These are phyloP conservation scores for Calameuta pallipes DNA, from an alignment of 2,888 invertebrate genomes.

Conservation along the genomic window DNA sequence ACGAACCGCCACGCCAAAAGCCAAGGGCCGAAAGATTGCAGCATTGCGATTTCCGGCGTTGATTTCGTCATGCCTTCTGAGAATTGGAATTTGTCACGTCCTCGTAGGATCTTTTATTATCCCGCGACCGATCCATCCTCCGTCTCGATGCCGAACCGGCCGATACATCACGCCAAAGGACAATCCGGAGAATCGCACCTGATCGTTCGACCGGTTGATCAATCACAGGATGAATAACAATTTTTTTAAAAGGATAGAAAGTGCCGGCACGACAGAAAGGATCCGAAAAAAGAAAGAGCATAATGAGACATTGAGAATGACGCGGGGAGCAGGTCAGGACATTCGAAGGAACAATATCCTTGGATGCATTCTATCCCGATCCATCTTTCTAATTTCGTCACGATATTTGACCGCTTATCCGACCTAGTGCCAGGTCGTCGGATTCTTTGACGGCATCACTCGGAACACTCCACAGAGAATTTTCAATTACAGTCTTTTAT, in stretches of 20 bases:
- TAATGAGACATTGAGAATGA: conserved; percentile 10
- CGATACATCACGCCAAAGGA: conserved; percentile 44
- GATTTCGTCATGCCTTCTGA: conserved; percentile 8
- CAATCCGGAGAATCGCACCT: conserved; percentile 26
- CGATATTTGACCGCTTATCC: conserved; percentile 1
- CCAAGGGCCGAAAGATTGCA: neutral
- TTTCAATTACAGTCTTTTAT: neutral
- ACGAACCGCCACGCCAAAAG: conserved; percentile 18
- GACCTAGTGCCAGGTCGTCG: neutral
- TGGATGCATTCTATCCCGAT: neutral
- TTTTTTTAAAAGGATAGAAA: conserved; percentile 18
- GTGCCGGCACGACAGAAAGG: neutral
- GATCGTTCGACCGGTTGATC: conserved; percentile 28
- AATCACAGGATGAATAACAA: conserved; percentile 25
- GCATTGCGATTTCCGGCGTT: conserved; percentile 13
- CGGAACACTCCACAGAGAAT: neutral
- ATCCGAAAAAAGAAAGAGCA: conserved; percentile 4
- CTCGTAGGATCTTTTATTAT: conserved; percentile 8
- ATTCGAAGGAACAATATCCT: conserved; percentile 5
- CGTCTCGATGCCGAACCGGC: conserved; percentile 16
- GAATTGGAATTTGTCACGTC: conserved; percentile 22
- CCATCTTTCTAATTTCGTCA: conserved; percentile 8
- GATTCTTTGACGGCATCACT: neutral
- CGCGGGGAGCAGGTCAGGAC: neutral
- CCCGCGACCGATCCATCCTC: conserved; percentile 20